Evolutionary conservation across 2,113 vertebrate genomes (phyloP), one percentile per base, ranked within the genome.

Genomic region (Bettongia penicillata): DNA sequence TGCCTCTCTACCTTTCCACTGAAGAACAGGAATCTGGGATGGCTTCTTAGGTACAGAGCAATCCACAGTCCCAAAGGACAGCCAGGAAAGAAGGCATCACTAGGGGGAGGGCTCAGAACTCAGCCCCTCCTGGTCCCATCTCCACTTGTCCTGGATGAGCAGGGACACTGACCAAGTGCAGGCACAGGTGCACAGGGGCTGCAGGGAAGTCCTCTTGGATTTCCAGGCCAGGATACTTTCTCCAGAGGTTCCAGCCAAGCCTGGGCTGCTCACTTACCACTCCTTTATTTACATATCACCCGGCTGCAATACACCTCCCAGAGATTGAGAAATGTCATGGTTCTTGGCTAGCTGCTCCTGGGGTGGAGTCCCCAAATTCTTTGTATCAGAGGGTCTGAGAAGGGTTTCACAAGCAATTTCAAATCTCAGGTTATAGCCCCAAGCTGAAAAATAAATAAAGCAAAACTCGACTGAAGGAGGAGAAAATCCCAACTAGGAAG

Each of bases 251-350:
- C 43, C 95, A 94, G 6, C 48, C 53, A 0, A 37, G 28, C 57
- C 0, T 28, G 91, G 93, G 95, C 96, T 97, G 53, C 90, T 95
- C 91, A 94, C 92, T 95, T 3, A 77, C 95, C 97, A 90, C 96
- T 97, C 98, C 98, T 98, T 97, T 97, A 95, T 98, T 98, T 97
- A 97, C 94, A 89, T 92, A 50, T 96, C 93, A 93, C 97, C 90
- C 96, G 47, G 55, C 53, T 94, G 93, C 96, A 94, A 92, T 95
- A 93, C 97, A 94, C 96, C 97, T 93, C 95, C 95, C 97, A 91
- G 0, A 6, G 91, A 96, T 98, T 98, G 96, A 96, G 98, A 97
- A 98, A 98, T 90, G 52, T 53, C 61, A 57, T 97, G 97, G 96
- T 97, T 97, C 95, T 95, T 68, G 96, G 94, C 50, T 1, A 93